A percentile compares a stretch with the other conserved stretches of the same genome.
phyloP scores from a whole-genome alignment of 1,140 invertebrate genomes.

The Microplitis mediator region DNA sequence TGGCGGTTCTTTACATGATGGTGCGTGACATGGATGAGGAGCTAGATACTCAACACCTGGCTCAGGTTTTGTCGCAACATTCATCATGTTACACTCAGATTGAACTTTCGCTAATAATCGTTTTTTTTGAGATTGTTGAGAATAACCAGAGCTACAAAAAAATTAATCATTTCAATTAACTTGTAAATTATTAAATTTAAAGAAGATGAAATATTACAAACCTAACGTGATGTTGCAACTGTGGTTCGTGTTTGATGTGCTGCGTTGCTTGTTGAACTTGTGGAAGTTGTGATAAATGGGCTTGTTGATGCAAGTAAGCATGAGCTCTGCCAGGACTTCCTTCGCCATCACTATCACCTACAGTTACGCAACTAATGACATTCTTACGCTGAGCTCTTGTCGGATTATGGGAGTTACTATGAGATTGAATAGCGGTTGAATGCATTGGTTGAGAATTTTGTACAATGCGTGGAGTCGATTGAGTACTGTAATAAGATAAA shows the following conservation, averaged over 20 bases:
- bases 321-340: conserved; percentile 64
- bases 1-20: conserved; percentile 63
- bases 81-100: conserved; percentile 73
- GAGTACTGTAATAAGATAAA: conserved; percentile 50
- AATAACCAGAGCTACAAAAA: conserved; percentile 58
- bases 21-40: conserved; percentile 60
- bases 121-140: conserved; percentile 84
- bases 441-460: conserved; percentile 48
- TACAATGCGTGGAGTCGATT: conserved; percentile 55
- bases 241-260: conserved; percentile 66
- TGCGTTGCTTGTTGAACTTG: conserved; percentile 58
- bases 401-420: conserved; percentile 42
- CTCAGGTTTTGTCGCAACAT: conserved; percentile 60
- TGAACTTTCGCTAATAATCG: conserved; percentile 85
- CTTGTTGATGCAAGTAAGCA: conserved; percentile 53
- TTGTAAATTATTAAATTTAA: too few relatives aligned
- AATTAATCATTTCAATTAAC: background rate
- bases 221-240: conserved; percentile 61
- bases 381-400: conserved; percentile 66
- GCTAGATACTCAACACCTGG: conserved; percentile 59
- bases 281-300: conserved; percentile 48
- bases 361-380: conserved; percentile 82
- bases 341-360: conserved; percentile 80
- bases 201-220: conserved; percentile 24
- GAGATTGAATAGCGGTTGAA: conserved; percentile 42